Conservation (phyloP, 2,888 invertebrate species). For the Hipparchia sbordonii region DNA sequence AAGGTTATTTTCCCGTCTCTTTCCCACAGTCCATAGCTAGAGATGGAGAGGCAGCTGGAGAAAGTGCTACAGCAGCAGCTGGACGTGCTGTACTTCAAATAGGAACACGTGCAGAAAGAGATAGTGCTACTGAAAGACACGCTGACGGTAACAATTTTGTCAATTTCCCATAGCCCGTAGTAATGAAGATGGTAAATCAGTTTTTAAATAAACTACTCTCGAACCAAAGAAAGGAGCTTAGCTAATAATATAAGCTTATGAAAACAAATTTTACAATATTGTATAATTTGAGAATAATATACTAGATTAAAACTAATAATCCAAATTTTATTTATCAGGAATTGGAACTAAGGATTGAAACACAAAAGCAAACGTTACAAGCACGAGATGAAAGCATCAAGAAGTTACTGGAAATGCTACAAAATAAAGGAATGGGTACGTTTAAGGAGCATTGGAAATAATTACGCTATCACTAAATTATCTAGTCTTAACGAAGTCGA, state of each 20-base stretch:
- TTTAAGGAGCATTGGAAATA: conserved; percentile 36
- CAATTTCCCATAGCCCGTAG: too few relatives aligned
- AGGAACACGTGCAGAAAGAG: background rate
- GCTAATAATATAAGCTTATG: background rate
- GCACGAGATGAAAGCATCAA: conserved; percentile 99
- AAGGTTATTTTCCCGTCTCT: conserved; percentile 82
- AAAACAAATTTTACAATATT: background rate
- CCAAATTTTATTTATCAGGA: conserved; percentile 81
- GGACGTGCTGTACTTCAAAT: conserved; percentile 82
- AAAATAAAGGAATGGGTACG: conserved; percentile 98
- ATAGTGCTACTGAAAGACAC: conserved; percentile 52
- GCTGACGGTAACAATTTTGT: conserved; percentile 87
- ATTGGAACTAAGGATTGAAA: conserved; percentile 97
- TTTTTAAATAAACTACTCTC: too few relatives aligned
- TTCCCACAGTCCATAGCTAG: background rate
- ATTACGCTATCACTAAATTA: background rate
- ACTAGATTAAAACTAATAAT: background rate
- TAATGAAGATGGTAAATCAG: too few relatives aligned
- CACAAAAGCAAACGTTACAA: conserved; percentile 98
- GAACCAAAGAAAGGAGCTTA: too few relatives aligned
- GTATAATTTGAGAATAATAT: too few relatives aligned
- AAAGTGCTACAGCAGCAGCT: conserved; percentile 89
- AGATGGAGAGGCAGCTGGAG: background rate
- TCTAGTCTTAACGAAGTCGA: conserved; percentile 24
- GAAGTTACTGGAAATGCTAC: conserved; percentile 98